phyloP scores from a whole-genome alignment of 2,888 invertebrate species.

The Pristionchus fissidentatus region DNA sequence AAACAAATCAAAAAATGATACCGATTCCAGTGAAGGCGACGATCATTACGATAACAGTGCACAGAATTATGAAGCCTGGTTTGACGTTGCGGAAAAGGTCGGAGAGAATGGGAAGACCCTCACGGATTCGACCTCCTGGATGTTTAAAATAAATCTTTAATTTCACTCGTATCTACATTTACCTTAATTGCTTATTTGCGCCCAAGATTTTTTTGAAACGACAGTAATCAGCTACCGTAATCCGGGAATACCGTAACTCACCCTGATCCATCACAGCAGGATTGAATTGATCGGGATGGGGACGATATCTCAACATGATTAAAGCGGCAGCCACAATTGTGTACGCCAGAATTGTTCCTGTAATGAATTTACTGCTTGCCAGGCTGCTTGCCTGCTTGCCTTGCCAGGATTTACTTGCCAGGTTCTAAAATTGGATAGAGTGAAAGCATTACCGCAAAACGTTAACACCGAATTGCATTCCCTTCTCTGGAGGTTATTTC shows the following conservation, averaged over 20 bases:
- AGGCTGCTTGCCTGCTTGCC: too few species aligned
- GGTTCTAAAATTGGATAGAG: too few species aligned
- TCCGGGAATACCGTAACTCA: not conserved
- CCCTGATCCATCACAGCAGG: constrained; percentile 20
- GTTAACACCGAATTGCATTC: too few species aligned
- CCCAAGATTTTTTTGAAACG: too few species aligned
- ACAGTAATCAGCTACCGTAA: too few species aligned
- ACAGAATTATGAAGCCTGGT: constrained; percentile 48
- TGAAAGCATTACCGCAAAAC: too few species aligned
- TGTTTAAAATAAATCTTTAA: not conserved
- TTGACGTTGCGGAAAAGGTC: not conserved
- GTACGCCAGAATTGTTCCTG: constrained; percentile 73
- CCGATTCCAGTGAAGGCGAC: constrained; percentile 48
- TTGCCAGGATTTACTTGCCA: too few species aligned
- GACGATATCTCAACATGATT: constrained; percentile 64
- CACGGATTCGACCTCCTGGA: constrained; percentile 49
- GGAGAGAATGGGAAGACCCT: constrained; percentile 21
- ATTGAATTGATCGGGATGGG: not conserved
- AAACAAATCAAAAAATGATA: not conserved
- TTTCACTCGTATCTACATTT: too few species aligned
- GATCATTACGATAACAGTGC: constrained; percentile 49
- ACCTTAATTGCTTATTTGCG: too few species aligned
- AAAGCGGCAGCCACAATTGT: constrained; percentile 74
- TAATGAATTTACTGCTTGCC: too few species aligned
- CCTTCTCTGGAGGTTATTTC: too few species aligned